These are phyloP conservation scores for Pseudomyrmex pallidus DNA, from an alignment of 1,140 invertebrate species.

Conservation along the genomic window DNA sequence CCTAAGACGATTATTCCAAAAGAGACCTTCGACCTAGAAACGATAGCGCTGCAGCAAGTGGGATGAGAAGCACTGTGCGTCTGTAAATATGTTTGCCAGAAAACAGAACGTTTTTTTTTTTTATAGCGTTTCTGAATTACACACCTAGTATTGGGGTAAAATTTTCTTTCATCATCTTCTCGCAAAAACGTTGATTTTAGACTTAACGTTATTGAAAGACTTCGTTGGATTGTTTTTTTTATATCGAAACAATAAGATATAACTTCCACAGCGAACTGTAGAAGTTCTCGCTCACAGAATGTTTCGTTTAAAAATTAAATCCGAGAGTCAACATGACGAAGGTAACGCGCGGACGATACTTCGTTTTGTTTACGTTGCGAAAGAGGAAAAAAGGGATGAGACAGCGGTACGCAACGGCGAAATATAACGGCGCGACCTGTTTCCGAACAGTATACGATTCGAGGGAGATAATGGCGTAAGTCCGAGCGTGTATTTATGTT, in stretches of 20 bases:
- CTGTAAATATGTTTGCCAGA: background rate
- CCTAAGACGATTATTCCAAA: conserved; percentile 22
- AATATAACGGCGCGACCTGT: conserved; percentile 27
- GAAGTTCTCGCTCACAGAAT: background rate
- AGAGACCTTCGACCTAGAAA: background rate
- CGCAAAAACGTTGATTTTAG: background rate
- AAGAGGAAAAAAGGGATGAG: conserved; percentile 9
- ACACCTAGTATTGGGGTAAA: background rate
- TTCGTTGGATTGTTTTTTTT: conserved; percentile 9
- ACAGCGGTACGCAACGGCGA: background rate
- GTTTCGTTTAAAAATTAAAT: conserved; percentile 46
- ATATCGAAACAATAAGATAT: conserved; percentile 12
- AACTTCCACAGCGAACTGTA: background rate
- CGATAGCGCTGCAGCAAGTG: background rate
- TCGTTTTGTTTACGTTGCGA: background rate
- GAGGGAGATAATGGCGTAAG: background rate
- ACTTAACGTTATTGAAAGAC: background rate
- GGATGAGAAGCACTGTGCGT: no score
- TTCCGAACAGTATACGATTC: conserved; percentile 23
- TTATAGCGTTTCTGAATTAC: background rate
- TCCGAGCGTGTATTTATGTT: conserved; percentile 36
- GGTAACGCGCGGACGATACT: background rate
- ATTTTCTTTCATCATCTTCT: background rate
- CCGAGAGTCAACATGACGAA: background rate
- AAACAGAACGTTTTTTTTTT: background rate